Evolutionary conservation across 1,140 invertebrate genomes (phyloP), one percentile per base, ranked within the genome.

Genomic region (Platyscapa corneri): DNA sequence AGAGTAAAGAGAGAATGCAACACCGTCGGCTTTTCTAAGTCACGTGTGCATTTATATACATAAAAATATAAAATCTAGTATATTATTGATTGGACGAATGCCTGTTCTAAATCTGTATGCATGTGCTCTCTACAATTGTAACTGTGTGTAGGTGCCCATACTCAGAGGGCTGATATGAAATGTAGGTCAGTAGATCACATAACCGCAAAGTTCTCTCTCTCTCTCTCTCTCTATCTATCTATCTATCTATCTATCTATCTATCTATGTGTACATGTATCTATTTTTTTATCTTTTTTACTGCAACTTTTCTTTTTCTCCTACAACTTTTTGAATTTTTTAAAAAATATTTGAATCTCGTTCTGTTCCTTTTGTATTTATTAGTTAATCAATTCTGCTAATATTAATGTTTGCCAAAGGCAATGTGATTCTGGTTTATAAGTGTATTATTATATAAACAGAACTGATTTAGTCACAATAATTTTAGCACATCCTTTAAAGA

Each of bases 141-240:
- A 89, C 88, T 90, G 90, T 91, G 86, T 86, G 86, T 87, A 87
- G 82, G 77, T 46, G 74, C 7, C 23, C 56, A 39, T 39, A 32
- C 23, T 30, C 37, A 65, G 42, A 67, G 83, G 34, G 79, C 53
- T 76, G 80, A 87, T 87, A 87, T 86, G 87, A 89, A 90, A 93
- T 93, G 91, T 91, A 91, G 92, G 92, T 93, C 91, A 93, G 88
- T 91, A 89, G 90, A 91, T 91, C 90, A 89, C 88, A 87, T 86
- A 91, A 91, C 88, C 89, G 79, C 90, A 88, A 90, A 89, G 88
- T 70, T 76, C 60, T 64, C 6, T 89, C 89, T 87, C 65, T 83
- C 87, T 82, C 87, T 89, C 90, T 82, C 60, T 32, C 30, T 84
- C 76, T 53, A 30, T 77, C 20, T 86, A 64, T 83, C 56, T 37